Percentiles rank a stretch among this genome's conserved stretches.
Conservation (phyloP, 1,140 invertebrate genomes). For the Teleopsis dalmanni region DNA sequence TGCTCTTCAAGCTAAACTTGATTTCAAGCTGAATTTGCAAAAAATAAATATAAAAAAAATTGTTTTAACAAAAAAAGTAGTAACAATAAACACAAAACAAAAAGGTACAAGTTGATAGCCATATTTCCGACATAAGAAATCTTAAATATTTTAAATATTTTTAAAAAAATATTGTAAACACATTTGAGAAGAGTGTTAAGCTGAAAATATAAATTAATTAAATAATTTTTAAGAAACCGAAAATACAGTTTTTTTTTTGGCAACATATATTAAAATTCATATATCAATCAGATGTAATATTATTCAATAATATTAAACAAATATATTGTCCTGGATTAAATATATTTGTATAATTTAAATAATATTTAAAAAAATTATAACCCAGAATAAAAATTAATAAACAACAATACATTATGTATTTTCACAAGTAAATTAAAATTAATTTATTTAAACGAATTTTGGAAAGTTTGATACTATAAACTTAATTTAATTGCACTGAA, state of each 20-base stretch:
- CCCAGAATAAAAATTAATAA: not conserved
- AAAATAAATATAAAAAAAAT: slow-evolving; percentile 16
- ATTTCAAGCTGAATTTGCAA: slow-evolving; percentile 41
- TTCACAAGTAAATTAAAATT: no score
- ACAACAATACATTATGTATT: no score
- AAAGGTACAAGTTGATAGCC: slow-evolving; percentile 5
- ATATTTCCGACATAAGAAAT: no score
- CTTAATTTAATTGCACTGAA: not conserved
- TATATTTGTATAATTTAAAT: slow-evolving; percentile 21
- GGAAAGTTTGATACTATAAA: not conserved
- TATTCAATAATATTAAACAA: no score
- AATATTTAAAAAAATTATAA: not conserved
- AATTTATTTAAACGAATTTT: not conserved
- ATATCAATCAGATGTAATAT: no score
- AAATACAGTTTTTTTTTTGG: slow-evolving; percentile 1
- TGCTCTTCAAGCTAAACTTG: slow-evolving; percentile 32
- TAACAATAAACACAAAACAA: slow-evolving; percentile 9
- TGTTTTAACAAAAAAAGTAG: slow-evolving; percentile 9
- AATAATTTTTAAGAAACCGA: slow-evolving; percentile 4
- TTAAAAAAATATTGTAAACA: no score
- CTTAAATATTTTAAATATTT: no score
- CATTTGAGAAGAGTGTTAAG: no score
- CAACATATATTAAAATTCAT: no score
- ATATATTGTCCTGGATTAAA: slow-evolving; percentile 45
- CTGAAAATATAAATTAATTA: slow-evolving; percentile 3